Conservation (phyloP, 2,888 invertebrate genomes). For the Ganaspis brasiliensis region DNA sequence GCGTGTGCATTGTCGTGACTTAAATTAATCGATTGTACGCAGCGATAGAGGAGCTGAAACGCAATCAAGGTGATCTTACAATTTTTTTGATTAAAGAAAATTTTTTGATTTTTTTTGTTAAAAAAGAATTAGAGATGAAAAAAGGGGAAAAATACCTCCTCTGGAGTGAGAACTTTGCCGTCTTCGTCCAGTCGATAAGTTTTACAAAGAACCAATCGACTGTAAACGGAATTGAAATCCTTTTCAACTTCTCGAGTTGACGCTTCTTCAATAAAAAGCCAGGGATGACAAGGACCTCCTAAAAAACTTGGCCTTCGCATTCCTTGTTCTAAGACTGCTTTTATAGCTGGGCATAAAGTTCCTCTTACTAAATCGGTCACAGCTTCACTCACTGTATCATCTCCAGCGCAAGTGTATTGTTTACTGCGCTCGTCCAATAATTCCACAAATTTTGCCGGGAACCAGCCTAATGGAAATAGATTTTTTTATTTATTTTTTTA, state of each 20-base stretch:
- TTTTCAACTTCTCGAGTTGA: conserved; percentile 97
- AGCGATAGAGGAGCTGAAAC: conserved; percentile 90
- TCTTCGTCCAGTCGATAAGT: conserved; percentile 99
- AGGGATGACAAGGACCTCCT: conserved; percentile 98
- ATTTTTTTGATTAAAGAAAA: not conserved
- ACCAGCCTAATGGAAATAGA: conserved; percentile 90
- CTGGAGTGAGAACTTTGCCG: conserved; percentile 98
- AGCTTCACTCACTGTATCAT: conserved; percentile 98
- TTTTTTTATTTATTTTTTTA: not conserved
- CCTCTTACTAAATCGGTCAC: conserved; percentile 98
- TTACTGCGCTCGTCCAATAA: conserved; percentile 97
- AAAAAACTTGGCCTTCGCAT: conserved; percentile 93
- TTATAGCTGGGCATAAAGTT: conserved; percentile 94
- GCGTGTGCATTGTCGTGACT: conserved; percentile 98
- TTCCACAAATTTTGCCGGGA: conserved; percentile 98
- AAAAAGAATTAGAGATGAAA: too few relatives aligned
- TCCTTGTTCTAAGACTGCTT: conserved; percentile 96
- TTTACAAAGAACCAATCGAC: conserved; percentile 97
- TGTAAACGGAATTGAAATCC: conserved; percentile 99
- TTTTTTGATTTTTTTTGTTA: too few relatives aligned
- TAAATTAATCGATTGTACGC: conserved; percentile 97
- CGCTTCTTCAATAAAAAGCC: conserved; percentile 99
- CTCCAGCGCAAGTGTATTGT: conserved; percentile 95
- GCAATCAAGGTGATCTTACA: conserved; percentile 35
- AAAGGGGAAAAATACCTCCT: conserved; percentile 85